Conservation (phyloP, 23 tunicate genomes). For the Oikopleura albicans region DNA sequence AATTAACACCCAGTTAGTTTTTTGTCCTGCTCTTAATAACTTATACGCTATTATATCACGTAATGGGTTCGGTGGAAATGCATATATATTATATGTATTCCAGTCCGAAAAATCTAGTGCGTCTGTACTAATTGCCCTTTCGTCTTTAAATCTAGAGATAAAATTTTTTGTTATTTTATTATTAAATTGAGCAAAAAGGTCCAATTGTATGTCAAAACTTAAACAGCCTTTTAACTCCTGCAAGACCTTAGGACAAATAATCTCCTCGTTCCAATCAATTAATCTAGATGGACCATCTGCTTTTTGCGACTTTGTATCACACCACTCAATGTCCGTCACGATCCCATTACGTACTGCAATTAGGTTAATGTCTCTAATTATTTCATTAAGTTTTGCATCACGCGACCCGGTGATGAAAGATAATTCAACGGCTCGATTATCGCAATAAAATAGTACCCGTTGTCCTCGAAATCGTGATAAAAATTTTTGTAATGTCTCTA, state of each 20-base stretch:
- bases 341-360: neutral
- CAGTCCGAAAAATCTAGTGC: neutral
- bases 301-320: neutral
- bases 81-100: neutral
- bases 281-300: neutral
- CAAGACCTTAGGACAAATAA: neutral
- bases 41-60: neutral
- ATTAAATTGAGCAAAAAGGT: neutral
- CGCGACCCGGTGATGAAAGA: neutral
- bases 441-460: neutral
- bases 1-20: too few relatives aligned
- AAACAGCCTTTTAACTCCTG: neutral
- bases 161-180: neutral
- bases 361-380: neutral
- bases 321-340: neutral
- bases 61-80: neutral
- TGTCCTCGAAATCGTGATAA: neutral
- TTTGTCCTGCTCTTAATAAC: too few relatives aligned
- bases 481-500: neutral
- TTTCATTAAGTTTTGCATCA: neutral
- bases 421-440: neutral
- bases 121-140: neutral
- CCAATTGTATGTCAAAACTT: neutral
- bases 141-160: neutral
- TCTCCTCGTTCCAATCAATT: neutral